Base-by-base conservation (phyloP, 2,888 invertebrate genomes). In the Tetragonula carbonaria region DNA sequence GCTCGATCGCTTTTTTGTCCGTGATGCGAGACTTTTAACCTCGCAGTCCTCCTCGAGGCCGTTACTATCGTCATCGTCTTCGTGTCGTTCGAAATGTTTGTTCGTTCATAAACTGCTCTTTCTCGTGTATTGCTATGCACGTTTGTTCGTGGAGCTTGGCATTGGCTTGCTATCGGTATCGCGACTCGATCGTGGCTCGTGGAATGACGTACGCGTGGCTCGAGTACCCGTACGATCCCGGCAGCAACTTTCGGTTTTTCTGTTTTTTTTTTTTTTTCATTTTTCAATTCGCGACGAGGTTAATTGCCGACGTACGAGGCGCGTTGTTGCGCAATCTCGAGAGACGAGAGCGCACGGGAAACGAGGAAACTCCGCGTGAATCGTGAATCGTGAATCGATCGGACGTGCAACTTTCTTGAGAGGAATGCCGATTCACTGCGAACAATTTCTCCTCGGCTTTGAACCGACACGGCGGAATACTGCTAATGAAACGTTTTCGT, bases 401-500 rank as follows among this genome's bases (percentile, higher is more conserved):
- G 74, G 87, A 85, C 84, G 83, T 82, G 85, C 87, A 86, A 92
- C 93, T 93, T 93, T 93, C 93, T 90, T 91, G 87, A 76, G 82
- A 90, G 89, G 93, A 93, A 93, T 93, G 91, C 71, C 82, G 66
- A 87, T 77, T 80, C 77, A 63, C 77, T 62, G 67, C 63, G 78
- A 74, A 81, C 68, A 65, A 28, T 73, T 73, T 59, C 71, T 79
- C 70, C 53, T 57, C 38, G 59, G 59, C 59, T 51, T 28, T 38
- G 33, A 70, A 68, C 55, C 51, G n/a, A 21, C 51, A 0, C 33
- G 51, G 38, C 33, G 28, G 51, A 28, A 28, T 28, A 53, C 38
- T 63, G 62, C 77, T 53, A 72, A 77, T 77, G 53, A 50, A 77
- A 66, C 66, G 28, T 45, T 38, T 23, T 57, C 28, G 33, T 74